These are phyloP conservation scores for Dasypogon diadema DNA, from an alignment of 2,888 invertebrate genomes.

Conservation along the genomic window DNA sequence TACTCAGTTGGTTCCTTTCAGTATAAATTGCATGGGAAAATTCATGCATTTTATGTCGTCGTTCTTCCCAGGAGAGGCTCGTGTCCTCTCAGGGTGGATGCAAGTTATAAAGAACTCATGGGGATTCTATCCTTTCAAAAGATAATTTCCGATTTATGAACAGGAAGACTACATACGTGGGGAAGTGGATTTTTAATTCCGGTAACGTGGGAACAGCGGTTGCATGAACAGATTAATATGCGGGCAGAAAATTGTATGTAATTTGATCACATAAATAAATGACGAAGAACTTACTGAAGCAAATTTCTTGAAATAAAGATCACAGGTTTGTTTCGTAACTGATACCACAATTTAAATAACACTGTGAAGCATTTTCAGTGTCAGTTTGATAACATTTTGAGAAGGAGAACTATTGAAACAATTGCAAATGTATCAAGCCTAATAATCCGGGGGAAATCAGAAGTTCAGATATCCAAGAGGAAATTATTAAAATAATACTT, in stretches of 20 bases:
- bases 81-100: neutral
- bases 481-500: no score
- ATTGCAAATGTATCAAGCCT: no score
- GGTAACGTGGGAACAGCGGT: conserved; percentile 45
- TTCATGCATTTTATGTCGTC: neutral
- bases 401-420: no score
- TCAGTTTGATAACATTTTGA: no score
- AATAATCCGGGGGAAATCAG: no score
- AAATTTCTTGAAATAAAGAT: no score
- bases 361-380: no score
- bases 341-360: no score
- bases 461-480: no score
- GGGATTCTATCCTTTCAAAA: conserved; percentile 37
- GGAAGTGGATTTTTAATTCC: conserved; percentile 27
- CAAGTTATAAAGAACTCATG: conserved; percentile 36
- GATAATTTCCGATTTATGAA: conserved; percentile 34
- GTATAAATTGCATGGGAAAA: conserved; percentile 17
- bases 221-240: conserved; percentile 1
- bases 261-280: no score
- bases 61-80: neutral
- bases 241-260: conserved; percentile 26
- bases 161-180: conserved; percentile 18
- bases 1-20: conserved; percentile 21
- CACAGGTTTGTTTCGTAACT: no score
- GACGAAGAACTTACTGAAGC: no score